Percentiles rank a stretch among this genome's conserved stretches.
Evolutionary conservation across 2,888 invertebrate genomes (phyloP).

Genomic region (Dione juno): DNA sequence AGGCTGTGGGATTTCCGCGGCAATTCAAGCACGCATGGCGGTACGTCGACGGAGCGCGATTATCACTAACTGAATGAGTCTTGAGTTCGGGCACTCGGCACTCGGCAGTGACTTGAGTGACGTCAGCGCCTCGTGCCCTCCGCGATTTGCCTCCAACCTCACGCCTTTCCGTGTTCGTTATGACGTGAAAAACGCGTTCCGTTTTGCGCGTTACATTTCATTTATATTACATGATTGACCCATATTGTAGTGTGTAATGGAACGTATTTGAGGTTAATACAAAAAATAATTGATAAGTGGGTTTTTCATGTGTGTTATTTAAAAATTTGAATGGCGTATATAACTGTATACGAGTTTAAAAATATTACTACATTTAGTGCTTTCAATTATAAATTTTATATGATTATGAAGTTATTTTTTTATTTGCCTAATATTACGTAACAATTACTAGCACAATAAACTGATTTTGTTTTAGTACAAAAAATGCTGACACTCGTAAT

Average conservation of each 20-base stretch:
- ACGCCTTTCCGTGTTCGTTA: constrained; percentile 6
- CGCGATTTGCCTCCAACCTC: constrained; percentile 39
- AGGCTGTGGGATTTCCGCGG: constrained; percentile 63
- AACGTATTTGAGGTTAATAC: not conserved
- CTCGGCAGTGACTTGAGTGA: constrained; percentile 34
- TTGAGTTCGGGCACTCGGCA: constrained; percentile 40
- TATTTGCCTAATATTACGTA: not conserved
- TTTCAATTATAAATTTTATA: too few relatives aligned
- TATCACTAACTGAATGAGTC: constrained; percentile 63
- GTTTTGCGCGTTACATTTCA: constrained; percentile 23
- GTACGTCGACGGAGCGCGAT: constrained; percentile 69
- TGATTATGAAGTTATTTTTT: too few relatives aligned
- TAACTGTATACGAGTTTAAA: too few relatives aligned
- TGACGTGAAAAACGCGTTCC: constrained; percentile 38
- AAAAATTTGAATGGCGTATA: not conserved
- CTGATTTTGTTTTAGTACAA: not conserved
- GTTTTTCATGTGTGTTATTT: not conserved
- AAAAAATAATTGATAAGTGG: not conserved
- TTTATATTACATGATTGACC: not conserved
- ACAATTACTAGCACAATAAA: not conserved
- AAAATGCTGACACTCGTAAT: not conserved
- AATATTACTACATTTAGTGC: too few relatives aligned
- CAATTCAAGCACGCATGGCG: constrained; percentile 70
- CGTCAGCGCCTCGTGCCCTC: constrained; percentile 44
- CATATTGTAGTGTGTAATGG: not conserved